Evolutionary conservation across 1,140 invertebrate genomes (phyloP), one percentile per base, ranked within the genome.

Genomic region (Drosophila tsacasi): DNA sequence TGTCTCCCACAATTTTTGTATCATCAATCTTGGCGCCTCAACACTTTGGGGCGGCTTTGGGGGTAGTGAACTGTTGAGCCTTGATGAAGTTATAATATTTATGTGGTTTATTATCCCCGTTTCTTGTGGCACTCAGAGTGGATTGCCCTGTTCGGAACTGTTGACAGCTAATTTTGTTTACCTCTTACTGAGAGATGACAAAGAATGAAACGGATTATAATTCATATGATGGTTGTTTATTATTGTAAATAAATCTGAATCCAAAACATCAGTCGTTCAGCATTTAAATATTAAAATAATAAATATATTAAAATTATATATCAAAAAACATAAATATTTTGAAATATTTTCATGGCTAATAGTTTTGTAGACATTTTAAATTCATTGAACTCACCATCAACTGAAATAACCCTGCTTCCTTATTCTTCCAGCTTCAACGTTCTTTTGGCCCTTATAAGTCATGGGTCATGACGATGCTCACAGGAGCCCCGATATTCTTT

Each of bases 1-100:
- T 78, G 40, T 35, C 40, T 21, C 55, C 37, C 40, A 8, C 19
- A n/a, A 42, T 62, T 68, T 46, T 61, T 50, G 71, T 69, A 83
- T 89, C 83, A 87, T 87, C 83, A 87, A 87, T 87, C 83, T 87
- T 87, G 83, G 72, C 83, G 81, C 84, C 79, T 89, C 84, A 87
- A 81, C 83, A 87, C 83, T 83, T 83, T 67, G 35, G 23, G 32
- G 50, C 17, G 7, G n/a, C 27, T 39, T 37, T 44, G 15, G 44
- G 42, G 49, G 50, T 37, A 32, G 54, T 50, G 25, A 54, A 39
- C 76, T 67, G 44, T 55, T 63, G 80, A 72, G 67, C 71, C 59
- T 69, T 87, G 83, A 87, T 83, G 67, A 89, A 87, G 80, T 75
- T 83, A 76, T 77, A 83, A 87, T 80, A 87, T 87, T 87, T 89